Evolutionary conservation across 2,797 vertebrate genomes (phyloP).

Genomic region (Otus scops): DNA sequence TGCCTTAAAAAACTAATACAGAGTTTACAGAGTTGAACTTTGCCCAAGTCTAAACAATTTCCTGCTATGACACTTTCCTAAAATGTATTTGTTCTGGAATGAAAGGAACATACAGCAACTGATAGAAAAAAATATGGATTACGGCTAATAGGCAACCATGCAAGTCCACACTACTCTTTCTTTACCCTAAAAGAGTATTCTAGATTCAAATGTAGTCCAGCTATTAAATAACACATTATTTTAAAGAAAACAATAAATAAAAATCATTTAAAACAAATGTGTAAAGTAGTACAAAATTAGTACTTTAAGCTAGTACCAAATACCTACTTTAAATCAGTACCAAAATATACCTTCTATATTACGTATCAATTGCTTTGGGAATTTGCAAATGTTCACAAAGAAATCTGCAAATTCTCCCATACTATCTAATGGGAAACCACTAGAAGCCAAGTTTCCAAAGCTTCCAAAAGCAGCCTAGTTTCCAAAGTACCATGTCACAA

Average conservation of each 20-base stretch:
- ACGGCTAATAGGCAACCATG: neutral
- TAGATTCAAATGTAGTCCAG: constrained; percentile 20
- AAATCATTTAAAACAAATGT: neutral
- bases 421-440: neutral
- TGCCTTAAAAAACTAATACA: neutral
- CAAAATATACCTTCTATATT: neutral
- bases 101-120: neutral
- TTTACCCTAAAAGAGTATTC: constrained; percentile 14
- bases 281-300: neutral
- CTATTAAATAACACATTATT: constrained; percentile 19
- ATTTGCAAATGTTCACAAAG: constrained; percentile 65
- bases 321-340: neutral
- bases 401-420: constrained; percentile 48
- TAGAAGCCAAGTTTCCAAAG: neutral
- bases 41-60: neutral
- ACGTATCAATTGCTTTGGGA: neutral
- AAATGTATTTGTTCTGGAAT: neutral
- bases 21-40: neutral
- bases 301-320: neutral
- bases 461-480: neutral
- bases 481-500: neutral
- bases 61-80: neutral
- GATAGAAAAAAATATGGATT: neutral
- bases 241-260: constrained; percentile 6
- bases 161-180: neutral